Evolutionary conservation across 2,797 vertebrate genomes (phyloP), one percentile per base, ranked within the genome.

Genomic region (Gila robusta): DNA sequence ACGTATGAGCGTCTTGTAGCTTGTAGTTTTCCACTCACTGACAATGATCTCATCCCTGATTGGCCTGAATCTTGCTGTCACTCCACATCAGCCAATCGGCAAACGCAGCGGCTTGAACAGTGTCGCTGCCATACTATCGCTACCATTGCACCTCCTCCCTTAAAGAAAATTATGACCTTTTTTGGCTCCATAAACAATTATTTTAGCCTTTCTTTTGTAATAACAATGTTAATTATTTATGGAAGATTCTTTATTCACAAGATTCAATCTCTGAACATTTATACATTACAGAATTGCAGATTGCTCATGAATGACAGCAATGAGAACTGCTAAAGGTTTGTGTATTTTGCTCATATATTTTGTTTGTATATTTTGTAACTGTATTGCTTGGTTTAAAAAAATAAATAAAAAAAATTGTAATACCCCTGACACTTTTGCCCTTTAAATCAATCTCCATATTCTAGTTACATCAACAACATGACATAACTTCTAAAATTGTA

Each of bases 11-110:
- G 32, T 17, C 16, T 62, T 69, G n/a, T 7, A 1, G 10, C 3
- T 47, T 66, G 72, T 70, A 62, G 56, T 87, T 87, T 74, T 82
- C 81, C 72, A 66, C 16, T 39, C 2, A 2, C 16, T 26, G 6
- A 10, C 4, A 26, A 72, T 49, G 26, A 23, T 41, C 66, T 88
- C 26, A 19, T 81, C 52, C 7, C 35, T 79, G 78, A 89, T 87
- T 89, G 81, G 88, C 11, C 49, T 19, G 54, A 77, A 21, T 7
- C 17, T 5, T 6, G 23, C 26, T 10, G 9, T 62, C 23, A 4
- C 12, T 59, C 7, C 17, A 6, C 32, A 71, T 19, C 28, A 59
- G 66, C 83, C 83, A 71, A 85, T 85, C 28, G 59, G 52, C n/a
- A 54, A 44, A 23, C 37, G 5, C 39, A 49, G 71, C 21, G 28